Evolutionary conservation across 2,888 invertebrate genomes (phyloP).

Genomic region (Erebia palarica): DNA sequence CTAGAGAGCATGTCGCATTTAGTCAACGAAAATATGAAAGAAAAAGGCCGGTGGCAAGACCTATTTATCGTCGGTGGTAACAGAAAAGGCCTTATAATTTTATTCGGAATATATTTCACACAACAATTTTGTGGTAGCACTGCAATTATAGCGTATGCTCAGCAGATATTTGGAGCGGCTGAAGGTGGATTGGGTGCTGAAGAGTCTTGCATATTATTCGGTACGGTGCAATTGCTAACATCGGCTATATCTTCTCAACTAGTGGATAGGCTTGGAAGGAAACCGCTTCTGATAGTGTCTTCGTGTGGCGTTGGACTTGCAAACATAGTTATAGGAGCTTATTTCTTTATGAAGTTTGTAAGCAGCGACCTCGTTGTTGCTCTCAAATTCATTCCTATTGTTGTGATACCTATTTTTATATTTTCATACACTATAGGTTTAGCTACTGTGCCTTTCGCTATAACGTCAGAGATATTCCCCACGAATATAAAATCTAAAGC

Average conservation of each 20-base stretch:
- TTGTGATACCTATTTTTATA: constrained; percentile 83
- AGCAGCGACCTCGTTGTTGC: constrained; percentile 69
- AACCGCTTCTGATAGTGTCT: constrained; percentile 82
- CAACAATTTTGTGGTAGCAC: constrained; percentile 85
- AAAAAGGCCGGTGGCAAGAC: constrained; percentile 74
- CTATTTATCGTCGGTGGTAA: constrained; percentile 74
- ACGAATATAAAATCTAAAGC: constrained; percentile 84
- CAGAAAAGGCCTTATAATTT: constrained; percentile 81
- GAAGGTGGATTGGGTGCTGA: constrained; percentile 70
- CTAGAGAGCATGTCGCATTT: constrained; percentile 78
- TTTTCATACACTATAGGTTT: constrained; percentile 84
- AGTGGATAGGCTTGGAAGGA: constrained; percentile 84
- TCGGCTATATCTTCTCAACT: constrained; percentile 81
- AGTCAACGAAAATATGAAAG: constrained; percentile 79
- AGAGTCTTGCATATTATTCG: constrained; percentile 79
- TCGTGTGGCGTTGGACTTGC: constrained; percentile 80
- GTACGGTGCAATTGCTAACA: constrained; percentile 78
- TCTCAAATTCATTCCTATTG: constrained; percentile 81
- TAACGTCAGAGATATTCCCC: constrained; percentile 85
- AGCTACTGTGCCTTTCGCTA: constrained; percentile 84
- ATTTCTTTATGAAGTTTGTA: constrained; percentile 79
- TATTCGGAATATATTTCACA: constrained; percentile 83
- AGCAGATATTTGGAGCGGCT: constrained; percentile 83
- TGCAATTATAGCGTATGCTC: constrained; percentile 82
- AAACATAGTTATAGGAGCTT: constrained; percentile 78